Evolutionary conservation across 64 coral and sea anemone species (phyloP).

Genomic region (Porites australiensis): DNA sequence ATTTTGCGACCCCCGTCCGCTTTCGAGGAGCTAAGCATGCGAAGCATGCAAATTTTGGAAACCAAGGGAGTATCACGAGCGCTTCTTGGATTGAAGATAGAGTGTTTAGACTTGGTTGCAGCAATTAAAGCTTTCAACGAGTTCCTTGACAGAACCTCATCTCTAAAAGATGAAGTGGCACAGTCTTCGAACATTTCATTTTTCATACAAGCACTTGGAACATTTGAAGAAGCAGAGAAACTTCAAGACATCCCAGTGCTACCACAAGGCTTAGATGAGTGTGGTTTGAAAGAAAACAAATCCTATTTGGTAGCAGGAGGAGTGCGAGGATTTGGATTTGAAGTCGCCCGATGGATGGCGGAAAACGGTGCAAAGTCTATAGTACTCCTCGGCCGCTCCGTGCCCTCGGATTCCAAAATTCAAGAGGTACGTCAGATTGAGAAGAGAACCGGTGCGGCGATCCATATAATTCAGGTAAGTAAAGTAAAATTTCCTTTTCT

Average conservation of each 20-base stretch:
- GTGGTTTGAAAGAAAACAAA: constrained; percentile 61
- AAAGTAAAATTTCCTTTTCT: not conserved
- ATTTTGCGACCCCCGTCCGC: not conserved
- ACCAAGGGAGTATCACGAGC: not conserved
- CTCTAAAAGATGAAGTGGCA: not conserved
- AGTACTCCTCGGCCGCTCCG: constrained; percentile 50
- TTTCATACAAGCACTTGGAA: not conserved
- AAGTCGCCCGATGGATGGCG: constrained; percentile 78
- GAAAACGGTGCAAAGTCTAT: constrained; percentile 73
- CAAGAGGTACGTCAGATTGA: constrained; percentile 50
- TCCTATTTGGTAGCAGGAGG: constrained; percentile 80
- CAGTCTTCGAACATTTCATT: not conserved
- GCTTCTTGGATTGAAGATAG: constrained; percentile 3
- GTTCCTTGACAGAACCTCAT: not conserved
- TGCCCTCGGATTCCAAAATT: constrained; percentile 61
- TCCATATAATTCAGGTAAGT: constrained; percentile 46
- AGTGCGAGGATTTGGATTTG: constrained; percentile 79
- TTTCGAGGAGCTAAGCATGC: not conserved
- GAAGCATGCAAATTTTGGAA: not conserved
- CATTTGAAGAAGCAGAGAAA: not conserved
- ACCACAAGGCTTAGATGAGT: constrained; percentile 34
- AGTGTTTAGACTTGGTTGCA: not conserved
- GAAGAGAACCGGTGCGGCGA: constrained; percentile 57
- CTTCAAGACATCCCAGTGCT: constrained; percentile 8
- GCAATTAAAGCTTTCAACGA: not conserved